Percentiles rank a stretch among this genome's conserved stretches.
These are phyloP conservation scores for Lithobates sylvaticus DNA, from an alignment of 2,797 vertebrate species.

Conservation along the genomic window DNA sequence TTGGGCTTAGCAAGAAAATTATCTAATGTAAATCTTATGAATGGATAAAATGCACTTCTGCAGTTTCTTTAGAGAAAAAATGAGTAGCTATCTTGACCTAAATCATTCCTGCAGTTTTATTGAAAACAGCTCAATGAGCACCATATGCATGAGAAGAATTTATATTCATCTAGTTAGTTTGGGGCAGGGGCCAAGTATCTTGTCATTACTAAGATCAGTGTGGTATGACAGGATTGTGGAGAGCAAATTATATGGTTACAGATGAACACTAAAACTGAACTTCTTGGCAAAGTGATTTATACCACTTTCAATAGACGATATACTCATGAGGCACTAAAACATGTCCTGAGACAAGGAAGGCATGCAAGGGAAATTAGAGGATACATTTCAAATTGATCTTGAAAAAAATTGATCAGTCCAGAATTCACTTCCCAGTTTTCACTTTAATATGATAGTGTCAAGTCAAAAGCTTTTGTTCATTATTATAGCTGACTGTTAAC, in stretches of 20 bases:
- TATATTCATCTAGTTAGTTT: conserved; percentile 65
- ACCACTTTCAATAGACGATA: conserved; percentile 60
- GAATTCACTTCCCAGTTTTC: conserved; percentile 11
- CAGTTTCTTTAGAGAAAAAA: conserved; percentile 27
- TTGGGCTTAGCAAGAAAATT: not conserved
- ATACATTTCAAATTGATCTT: conserved; percentile 51
- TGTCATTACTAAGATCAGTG: conserved; percentile 65
- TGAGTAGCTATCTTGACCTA: conserved; percentile 42
- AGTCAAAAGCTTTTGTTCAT: conserved; percentile 4
- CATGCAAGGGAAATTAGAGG: conserved; percentile 52
- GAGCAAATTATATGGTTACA: conserved; percentile 58
- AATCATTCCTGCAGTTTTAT: conserved; percentile 57
- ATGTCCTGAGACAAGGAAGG: conserved; percentile 31
- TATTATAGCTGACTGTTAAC: conserved; percentile 17
- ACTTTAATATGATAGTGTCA: conserved; percentile 24
- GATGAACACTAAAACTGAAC: conserved; percentile 64
- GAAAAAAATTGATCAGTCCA: conserved; percentile 36
- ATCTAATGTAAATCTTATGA: not conserved
- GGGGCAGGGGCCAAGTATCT: conserved; percentile 63
- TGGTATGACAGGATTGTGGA: conserved; percentile 60
- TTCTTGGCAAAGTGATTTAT: conserved; percentile 65
- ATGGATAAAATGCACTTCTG: conserved; percentile 27
- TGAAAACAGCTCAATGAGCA: conserved; percentile 58
- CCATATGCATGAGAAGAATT: conserved; percentile 56
- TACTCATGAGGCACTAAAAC: conserved; percentile 60